Percentiles rank a stretch among this genome's conserved stretches.
Conservation (phyloP, 2,888 invertebrate genomes). For the Zaprionus lineosus region DNA sequence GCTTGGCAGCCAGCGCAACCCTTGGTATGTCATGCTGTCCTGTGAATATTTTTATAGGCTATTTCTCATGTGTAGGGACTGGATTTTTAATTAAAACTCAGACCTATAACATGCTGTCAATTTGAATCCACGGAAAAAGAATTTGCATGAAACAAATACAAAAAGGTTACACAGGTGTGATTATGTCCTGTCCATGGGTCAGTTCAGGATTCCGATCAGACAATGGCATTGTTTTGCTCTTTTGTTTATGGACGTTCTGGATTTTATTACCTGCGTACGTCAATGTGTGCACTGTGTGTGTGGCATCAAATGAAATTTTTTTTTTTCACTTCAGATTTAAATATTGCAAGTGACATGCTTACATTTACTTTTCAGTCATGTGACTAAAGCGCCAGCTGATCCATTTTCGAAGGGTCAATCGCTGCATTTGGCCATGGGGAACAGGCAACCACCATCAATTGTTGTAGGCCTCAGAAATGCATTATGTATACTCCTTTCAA, state of each 20-base stretch:
- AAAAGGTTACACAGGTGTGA: slow-evolving; percentile 40
- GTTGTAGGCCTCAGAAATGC: slow-evolving; percentile 13
- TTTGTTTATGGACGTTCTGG: slow-evolving; percentile 42
- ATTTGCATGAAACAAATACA: slow-evolving; percentile 40
- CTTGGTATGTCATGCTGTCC: not conserved
- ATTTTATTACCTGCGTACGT: slow-evolving; percentile 51
- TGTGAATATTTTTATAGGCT: slow-evolving; percentile 62
- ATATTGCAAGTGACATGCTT: not conserved
- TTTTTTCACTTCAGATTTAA: slow-evolving; percentile 5
- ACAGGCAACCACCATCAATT: slow-evolving; percentile 23
- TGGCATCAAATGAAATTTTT: slow-evolving; percentile 61
- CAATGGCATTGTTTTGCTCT: slow-evolving; percentile 23
- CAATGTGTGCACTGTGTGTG: slow-evolving; percentile 32
- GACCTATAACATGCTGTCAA: slow-evolving; percentile 49
- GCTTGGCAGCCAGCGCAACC: slow-evolving; percentile 1
- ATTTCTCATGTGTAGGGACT: slow-evolving; percentile 43
- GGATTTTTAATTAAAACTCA: slow-evolving; percentile 40
- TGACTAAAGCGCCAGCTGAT: not conserved
- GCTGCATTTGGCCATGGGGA: slow-evolving; percentile 4
- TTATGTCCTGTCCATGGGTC: slow-evolving; percentile 8
- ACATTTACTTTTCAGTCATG: slow-evolving; percentile 2
- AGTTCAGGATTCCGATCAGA: slow-evolving; percentile 17
- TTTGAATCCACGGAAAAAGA: slow-evolving; percentile 38
- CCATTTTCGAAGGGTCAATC: slow-evolving; percentile 10
- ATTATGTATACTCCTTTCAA: slow-evolving; percentile 29